phyloP scores from a whole-genome alignment of 35 echinoderm and acorn worm genomes.

The Hemicentrotus pulcherrimus region DNA sequence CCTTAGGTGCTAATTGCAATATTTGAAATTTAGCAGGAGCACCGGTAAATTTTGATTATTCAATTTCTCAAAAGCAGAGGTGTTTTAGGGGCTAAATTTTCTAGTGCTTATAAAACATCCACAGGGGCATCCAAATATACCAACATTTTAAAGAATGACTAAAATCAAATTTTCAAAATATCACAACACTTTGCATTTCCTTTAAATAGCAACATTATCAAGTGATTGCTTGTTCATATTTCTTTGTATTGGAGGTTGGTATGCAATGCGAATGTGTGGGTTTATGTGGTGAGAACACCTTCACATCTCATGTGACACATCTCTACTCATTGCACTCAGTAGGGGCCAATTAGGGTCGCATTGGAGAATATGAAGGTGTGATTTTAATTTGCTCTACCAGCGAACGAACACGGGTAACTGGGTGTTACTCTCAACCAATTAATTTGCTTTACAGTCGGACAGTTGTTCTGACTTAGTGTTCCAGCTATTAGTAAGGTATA shows the following conservation, averaged over 20 bases:
- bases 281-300: neutral
- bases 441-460: neutral
- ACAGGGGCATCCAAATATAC: no score
- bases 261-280: neutral
- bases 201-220: neutral
- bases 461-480: neutral
- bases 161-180: neutral
- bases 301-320: neutral
- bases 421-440: neutral
- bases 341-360: neutral
- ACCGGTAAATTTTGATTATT: no score
- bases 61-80: no score
- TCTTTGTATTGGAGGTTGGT: neutral
- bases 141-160: no score
- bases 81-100: no score
- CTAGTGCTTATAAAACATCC: no score
- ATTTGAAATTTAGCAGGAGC: no score
- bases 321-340: neutral
- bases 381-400: neutral
- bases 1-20: no score
- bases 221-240: neutral
- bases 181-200: neutral
- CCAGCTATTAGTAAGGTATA: neutral
- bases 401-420: no score
- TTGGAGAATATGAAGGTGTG: neutral